Percentiles rank a stretch among this genome's conserved stretches.
phyloP scores from a whole-genome alignment of 2,113 vertebrate species.

The Platichthys stellatus region DNA sequence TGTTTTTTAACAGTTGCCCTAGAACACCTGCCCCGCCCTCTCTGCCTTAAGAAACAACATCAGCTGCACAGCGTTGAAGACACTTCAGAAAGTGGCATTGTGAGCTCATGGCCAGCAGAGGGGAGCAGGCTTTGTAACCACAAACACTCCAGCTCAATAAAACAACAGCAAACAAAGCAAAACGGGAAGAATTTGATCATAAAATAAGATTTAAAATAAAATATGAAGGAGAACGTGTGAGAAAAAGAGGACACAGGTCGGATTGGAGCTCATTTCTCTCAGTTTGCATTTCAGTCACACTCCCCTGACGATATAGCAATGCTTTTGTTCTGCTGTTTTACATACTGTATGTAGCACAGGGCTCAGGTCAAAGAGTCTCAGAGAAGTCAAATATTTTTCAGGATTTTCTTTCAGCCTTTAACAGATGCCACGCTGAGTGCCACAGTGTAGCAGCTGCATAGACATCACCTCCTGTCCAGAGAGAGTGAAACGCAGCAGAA shows the following conservation, averaged over 20 bases:
- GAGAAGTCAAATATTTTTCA: slow-evolving; percentile 1
- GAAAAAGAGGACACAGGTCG: background rate
- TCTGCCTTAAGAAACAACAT: slow-evolving; percentile 27
- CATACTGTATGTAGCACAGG: slow-evolving; percentile 51
- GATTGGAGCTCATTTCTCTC: background rate
- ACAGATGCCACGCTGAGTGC: slow-evolving; percentile 34
- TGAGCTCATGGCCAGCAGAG: slow-evolving; percentile 66
- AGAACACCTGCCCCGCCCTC: slow-evolving; percentile 12
- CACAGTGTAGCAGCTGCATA: slow-evolving; percentile 50
- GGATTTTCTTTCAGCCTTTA: background rate
- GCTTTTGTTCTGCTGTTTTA: slow-evolving; percentile 57
- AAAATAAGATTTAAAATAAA: too few species aligned
- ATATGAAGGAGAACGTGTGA: too few species aligned
- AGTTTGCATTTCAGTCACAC: background rate
- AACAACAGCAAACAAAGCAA: slow-evolving; percentile 25
- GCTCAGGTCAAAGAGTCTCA: slow-evolving; percentile 36
- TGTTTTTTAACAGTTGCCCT: slow-evolving; percentile 7
- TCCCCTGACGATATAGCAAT: slow-evolving; percentile 11
- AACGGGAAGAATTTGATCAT: background rate
- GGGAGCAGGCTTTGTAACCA: slow-evolving; percentile 66
- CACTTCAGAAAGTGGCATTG: slow-evolving; percentile 50
- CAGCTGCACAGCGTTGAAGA: slow-evolving; percentile 19
- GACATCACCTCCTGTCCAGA: slow-evolving; percentile 45
- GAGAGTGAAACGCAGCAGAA: slow-evolving; percentile 49
- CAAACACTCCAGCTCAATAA: slow-evolving; percentile 25